phyloP scores from a whole-genome alignment of 2,113 vertebrate genomes.

The Sprattus sprattus region DNA sequence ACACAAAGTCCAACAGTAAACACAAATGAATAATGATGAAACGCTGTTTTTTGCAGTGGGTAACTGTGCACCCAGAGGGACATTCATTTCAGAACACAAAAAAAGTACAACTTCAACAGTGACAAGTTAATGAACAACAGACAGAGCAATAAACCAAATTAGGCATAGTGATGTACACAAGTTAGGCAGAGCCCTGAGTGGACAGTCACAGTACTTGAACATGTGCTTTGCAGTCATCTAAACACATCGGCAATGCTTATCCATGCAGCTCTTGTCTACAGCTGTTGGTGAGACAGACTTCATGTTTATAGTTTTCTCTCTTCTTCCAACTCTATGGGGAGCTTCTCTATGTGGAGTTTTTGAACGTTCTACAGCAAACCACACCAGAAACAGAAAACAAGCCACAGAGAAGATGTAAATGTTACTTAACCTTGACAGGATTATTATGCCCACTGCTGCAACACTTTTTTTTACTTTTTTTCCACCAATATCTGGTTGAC shows the following conservation, averaged over 20 bases:
- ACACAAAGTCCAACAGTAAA: background rate
- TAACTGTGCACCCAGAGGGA: background rate
- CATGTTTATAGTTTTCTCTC: background rate
- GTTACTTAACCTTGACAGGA: no score
- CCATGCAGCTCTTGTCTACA: background rate
- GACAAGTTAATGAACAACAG: background rate
- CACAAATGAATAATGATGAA: background rate
- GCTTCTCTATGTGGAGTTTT: background rate
- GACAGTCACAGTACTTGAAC: background rate
- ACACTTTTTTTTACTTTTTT: no score
- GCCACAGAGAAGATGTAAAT: no score
- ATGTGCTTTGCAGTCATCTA: background rate
- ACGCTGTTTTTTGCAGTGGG: background rate
- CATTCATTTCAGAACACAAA: background rate
- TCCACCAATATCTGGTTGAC: no score
- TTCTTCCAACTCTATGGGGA: background rate
- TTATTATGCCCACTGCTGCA: no score
- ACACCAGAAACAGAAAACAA: no score
- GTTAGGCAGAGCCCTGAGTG: background rate
- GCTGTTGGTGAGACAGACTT: background rate
- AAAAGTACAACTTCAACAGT: background rate
- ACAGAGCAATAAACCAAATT: background rate
- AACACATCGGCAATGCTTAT: background rate
- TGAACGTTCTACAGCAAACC: no score
- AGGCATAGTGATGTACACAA: background rate